Evolutionary conservation across 2,797 vertebrate species (phyloP).

Genomic region (Characodon lateralis): DNA sequence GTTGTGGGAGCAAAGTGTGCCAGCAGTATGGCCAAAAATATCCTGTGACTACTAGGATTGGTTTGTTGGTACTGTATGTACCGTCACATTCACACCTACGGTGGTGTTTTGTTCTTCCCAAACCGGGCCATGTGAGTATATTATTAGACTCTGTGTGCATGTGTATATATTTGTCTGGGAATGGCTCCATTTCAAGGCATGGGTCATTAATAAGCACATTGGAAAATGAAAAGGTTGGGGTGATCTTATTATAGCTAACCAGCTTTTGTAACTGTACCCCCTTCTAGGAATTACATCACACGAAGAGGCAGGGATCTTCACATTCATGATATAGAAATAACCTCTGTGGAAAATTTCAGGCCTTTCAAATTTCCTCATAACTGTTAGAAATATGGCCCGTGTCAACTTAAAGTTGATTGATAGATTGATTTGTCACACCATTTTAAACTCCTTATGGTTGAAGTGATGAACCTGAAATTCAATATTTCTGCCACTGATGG

Average conservation of each 20-base stretch:
- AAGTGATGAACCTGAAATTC: background rate
- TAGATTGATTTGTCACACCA: background rate
- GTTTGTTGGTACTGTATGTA: conserved; percentile 47
- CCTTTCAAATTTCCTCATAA: conserved; percentile 13
- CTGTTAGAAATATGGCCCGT: conserved; percentile 23
- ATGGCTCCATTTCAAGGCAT: conserved; percentile 58
- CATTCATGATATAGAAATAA: conserved; percentile 24
- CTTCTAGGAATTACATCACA: conserved; percentile 34
- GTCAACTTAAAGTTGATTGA: conserved; percentile 10
- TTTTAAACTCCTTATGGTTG: background rate
- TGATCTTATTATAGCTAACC: conserved; percentile 64
- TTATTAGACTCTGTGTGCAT: conserved; percentile 59
- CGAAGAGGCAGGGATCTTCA: conserved; percentile 39
- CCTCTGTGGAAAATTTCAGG: conserved; percentile 18
- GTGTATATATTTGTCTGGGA: conserved; percentile 39
- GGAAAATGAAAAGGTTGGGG: conserved; percentile 59
- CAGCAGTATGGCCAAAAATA: conserved; percentile 59
- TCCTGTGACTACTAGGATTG: conserved; percentile 27
- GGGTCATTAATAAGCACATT: conserved; percentile 47
- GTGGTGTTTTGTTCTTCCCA: conserved; percentile 64
- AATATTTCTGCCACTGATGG: background rate
- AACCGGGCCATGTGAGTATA: conserved; percentile 58
- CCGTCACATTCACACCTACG: conserved; percentile 43
- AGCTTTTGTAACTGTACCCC: conserved; percentile 63
- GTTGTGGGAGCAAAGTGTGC: conserved; percentile 25